Conservation (phyloP, 2,113 vertebrate species). For the Harpagus bidentatus region DNA sequence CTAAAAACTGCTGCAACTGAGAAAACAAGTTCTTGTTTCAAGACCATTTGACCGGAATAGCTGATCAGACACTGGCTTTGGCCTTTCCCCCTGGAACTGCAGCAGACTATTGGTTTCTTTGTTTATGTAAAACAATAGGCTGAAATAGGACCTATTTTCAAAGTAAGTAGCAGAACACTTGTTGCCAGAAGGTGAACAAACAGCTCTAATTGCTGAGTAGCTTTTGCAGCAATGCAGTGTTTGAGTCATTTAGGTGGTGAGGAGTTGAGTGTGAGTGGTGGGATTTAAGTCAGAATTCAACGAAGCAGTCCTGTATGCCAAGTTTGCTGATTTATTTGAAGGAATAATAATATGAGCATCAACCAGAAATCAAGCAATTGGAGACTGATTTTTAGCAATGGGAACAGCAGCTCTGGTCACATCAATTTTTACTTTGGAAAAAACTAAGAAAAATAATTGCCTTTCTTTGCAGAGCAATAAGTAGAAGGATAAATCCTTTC, state of each 20-base stretch:
- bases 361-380: neutral
- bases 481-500: neutral
- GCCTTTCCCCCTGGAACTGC: neutral
- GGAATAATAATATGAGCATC: neutral
- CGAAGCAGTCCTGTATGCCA: neutral
- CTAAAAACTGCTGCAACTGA: conserved; percentile 38
- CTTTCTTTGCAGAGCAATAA: neutral
- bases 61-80: neutral
- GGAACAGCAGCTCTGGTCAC: neutral
- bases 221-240: neutral
- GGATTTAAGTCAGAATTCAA: conserved; percentile 4
- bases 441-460: neutral
- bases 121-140: conserved; percentile 10
- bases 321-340: neutral
- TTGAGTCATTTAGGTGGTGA: neutral
- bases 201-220: neutral
- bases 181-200: conserved; percentile 41
- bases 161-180: neutral
- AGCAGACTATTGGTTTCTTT: neutral
- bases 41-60: neutral
- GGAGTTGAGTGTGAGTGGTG: neutral
- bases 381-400: neutral
- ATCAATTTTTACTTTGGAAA: neutral
- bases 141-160: conserved; percentile 41
- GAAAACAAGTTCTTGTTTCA: conserved; percentile 47